These are phyloP conservation scores for Temnopleurus reevesii DNA, from an alignment of 53 echinoderm and acorn worm species.

Conservation along the genomic window DNA sequence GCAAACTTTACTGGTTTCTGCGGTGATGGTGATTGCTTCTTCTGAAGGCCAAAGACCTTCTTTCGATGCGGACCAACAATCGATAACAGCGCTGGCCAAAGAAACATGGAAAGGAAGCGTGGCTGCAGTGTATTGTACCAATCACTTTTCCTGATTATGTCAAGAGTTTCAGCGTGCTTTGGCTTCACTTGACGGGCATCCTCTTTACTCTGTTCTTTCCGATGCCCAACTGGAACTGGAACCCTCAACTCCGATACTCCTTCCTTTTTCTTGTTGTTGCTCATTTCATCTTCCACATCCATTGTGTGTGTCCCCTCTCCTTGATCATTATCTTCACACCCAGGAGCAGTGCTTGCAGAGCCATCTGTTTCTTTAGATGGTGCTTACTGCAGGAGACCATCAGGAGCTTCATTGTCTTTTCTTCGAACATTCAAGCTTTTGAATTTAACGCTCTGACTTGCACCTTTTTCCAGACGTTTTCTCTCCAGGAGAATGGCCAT, in stretches of 20 bases:
- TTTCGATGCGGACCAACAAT: conserved; percentile 17
- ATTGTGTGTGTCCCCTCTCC: neutral
- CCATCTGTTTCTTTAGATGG: neutral
- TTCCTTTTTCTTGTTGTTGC: neutral
- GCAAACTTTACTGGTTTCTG: no score
- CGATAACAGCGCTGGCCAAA: conserved; percentile 73
- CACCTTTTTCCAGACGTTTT: conserved; percentile 44
- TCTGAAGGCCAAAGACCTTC: neutral
- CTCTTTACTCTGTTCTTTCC: neutral
- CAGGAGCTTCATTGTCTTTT: neutral
- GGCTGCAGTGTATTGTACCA: conserved; percentile 52
- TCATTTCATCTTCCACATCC: neutral
- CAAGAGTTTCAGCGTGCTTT: conserved; percentile 30
- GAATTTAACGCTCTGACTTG: neutral
- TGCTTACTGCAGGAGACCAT: conserved; percentile 29
- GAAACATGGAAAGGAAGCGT: conserved; percentile 68
- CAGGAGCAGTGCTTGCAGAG: neutral
- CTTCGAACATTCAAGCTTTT: neutral
- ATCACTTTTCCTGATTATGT: conserved; percentile 46
- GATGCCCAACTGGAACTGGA: neutral
- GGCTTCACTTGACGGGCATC: neutral
- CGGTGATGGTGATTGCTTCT: neutral
- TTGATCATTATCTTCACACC: neutral
- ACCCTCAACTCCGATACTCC: neutral
- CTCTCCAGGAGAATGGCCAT: conserved; percentile 54